phyloP scores from a whole-genome alignment of 2,888 invertebrate species.

The Lasioglossum malachurum region DNA sequence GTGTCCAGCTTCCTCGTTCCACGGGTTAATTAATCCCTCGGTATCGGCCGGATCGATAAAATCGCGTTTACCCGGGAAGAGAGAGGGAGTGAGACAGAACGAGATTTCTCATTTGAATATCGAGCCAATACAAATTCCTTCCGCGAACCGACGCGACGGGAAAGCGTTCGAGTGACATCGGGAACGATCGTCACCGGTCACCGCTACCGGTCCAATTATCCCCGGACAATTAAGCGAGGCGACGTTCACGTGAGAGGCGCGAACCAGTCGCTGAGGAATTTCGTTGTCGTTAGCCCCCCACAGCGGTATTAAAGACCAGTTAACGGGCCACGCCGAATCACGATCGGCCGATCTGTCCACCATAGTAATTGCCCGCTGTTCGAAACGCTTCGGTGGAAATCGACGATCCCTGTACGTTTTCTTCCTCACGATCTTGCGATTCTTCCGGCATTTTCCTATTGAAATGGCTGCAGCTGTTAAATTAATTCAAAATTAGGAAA shows the following conservation, averaged over 20 bases:
- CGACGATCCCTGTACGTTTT: background rate
- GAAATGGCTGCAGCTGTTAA: too few species aligned
- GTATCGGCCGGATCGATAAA: constrained; percentile 34
- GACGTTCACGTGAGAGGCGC: constrained; percentile 59
- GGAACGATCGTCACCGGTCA: constrained; percentile 51
- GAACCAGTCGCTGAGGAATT: constrained; percentile 57
- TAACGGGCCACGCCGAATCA: constrained; percentile 44
- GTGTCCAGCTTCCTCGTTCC: constrained; percentile 45
- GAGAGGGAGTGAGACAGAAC: background rate
- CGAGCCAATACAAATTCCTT: constrained; percentile 30
- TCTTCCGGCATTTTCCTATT: background rate
- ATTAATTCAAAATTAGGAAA: too few species aligned
- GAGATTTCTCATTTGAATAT: constrained; percentile 47
- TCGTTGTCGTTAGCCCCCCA: constrained; percentile 65
- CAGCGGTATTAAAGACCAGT: constrained; percentile 61
- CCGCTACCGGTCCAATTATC: constrained; percentile 71
- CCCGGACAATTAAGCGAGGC: constrained; percentile 69
- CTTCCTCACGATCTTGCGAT: constrained; percentile 20
- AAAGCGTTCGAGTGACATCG: constrained; percentile 37
- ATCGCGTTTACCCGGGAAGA: background rate
- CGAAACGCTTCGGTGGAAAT: background rate
- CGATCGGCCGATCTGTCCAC: constrained; percentile 14
- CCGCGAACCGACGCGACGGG: background rate
- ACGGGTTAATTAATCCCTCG: constrained; percentile 40
- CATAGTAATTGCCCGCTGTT: constrained; percentile 12